These are phyloP conservation scores for Cinara cedri DNA, from an alignment of 2,888 invertebrate species.

Conservation along the genomic window DNA sequence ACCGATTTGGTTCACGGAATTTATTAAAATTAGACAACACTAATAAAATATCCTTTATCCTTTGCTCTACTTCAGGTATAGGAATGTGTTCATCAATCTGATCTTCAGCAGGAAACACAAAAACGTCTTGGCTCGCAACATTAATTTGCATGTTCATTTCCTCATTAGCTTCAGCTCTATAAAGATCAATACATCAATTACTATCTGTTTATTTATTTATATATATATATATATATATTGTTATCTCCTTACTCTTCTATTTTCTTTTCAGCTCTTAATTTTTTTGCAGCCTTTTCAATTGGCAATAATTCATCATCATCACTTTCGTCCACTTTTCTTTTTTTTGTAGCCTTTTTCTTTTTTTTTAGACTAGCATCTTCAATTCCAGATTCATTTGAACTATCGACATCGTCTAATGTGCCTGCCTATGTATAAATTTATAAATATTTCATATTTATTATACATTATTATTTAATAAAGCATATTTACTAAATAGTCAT, in stretches of 20 bases:
- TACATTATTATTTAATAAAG: neutral
- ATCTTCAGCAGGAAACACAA: constrained; percentile 79
- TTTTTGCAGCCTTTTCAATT: constrained; percentile 82
- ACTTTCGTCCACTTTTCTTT: constrained; percentile 63
- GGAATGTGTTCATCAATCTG: constrained; percentile 75
- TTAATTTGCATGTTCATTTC: constrained; percentile 83
- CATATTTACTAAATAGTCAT: constrained; percentile 59
- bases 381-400: constrained; percentile 59
- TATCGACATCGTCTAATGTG: constrained; percentile 62
- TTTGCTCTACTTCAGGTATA: constrained; percentile 83
- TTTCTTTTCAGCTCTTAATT: constrained; percentile 76
- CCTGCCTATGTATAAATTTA: constrained; percentile 32
- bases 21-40: constrained; percentile 67
- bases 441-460: neutral
- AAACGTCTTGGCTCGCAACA: constrained; percentile 76
- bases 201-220: neutral
- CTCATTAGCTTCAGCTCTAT: constrained; percentile 67
- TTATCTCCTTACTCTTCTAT: constrained; percentile 66
- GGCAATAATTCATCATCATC: constrained; percentile 76
- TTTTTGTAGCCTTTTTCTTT: constrained; percentile 58
- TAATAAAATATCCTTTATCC: constrained; percentile 79
- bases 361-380: constrained; percentile 62
- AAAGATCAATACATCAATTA: constrained; percentile 56
- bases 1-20: constrained; percentile 69
- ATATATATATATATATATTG: constrained; percentile 9